These are phyloP conservation scores for Monochamus saltuarius DNA, from an alignment of 1,140 invertebrate genomes.

Conservation along the genomic window DNA sequence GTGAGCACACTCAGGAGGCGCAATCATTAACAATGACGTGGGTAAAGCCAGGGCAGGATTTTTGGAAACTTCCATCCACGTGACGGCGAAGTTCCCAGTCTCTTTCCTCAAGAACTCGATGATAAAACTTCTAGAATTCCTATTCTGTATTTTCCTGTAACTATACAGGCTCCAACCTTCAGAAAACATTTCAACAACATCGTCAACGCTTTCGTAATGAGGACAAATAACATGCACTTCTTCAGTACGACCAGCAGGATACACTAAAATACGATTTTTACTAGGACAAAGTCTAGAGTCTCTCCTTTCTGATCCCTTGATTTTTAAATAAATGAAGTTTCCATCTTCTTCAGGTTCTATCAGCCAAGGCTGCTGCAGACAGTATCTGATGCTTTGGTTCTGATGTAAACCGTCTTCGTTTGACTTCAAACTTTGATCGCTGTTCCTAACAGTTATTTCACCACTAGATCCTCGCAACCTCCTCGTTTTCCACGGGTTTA, in stretches of 20 bases:
- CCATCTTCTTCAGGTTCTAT: slow-evolving; percentile 72
- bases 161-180: slow-evolving; percentile 66
- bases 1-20: slow-evolving; percentile 66
- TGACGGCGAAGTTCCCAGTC: slow-evolving; percentile 68
- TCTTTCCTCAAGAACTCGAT: slow-evolving; percentile 72
- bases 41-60: slow-evolving; percentile 59
- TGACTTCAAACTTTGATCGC: slow-evolving; percentile 27
- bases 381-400: slow-evolving; percentile 48
- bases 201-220: slow-evolving; percentile 47
- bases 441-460: slow-evolving; percentile 60
- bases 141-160: slow-evolving; percentile 52
- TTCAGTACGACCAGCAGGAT: slow-evolving; percentile 62
- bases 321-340: slow-evolving; percentile 71
- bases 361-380: slow-evolving; percentile 74
- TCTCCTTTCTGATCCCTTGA: slow-evolving; percentile 64
- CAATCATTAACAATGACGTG: slow-evolving; percentile 60
- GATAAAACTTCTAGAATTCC: slow-evolving; percentile 66
- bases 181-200: slow-evolving; percentile 69
- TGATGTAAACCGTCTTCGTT: slow-evolving; percentile 46
- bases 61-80: slow-evolving; percentile 81
- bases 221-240: slow-evolving; percentile 69
- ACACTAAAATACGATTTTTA: slow-evolving; percentile 72
- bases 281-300: slow-evolving; percentile 64
- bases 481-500: slow-evolving; percentile 62
- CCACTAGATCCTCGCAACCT: slow-evolving; percentile 69